Evolutionary conservation across 92 coral and sea anemone genomes (phyloP).

Genomic region (Zoanthus sansibaricus): DNA sequence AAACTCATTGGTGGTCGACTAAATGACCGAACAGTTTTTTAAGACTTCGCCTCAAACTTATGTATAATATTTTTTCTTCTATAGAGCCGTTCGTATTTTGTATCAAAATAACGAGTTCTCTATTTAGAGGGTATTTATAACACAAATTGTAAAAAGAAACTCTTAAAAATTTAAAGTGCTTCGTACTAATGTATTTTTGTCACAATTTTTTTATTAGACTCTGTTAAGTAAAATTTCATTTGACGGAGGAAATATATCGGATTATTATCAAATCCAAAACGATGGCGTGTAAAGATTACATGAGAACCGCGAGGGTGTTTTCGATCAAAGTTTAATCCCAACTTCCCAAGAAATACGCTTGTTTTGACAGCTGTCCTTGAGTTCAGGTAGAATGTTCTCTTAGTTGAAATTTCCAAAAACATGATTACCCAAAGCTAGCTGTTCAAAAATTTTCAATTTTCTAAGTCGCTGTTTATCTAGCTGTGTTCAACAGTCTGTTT

Average conservation of each 20-base stretch:
- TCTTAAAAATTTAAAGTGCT: slow-evolving; percentile 70
- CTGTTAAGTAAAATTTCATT: slow-evolving; percentile 69
- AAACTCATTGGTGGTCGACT: slow-evolving; percentile 43
- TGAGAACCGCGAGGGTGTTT: not conserved
- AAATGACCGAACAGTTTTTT: slow-evolving; percentile 66
- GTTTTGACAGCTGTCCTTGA: not conserved
- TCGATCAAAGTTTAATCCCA: slow-evolving; percentile 13
- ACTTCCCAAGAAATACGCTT: not conserved
- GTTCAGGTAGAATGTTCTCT: slow-evolving; percentile 2
- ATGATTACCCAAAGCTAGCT: slow-evolving; percentile 27
- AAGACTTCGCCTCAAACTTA: slow-evolving; percentile 66
- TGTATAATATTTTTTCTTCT: slow-evolving; percentile 81
- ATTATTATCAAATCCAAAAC: slow-evolving; percentile 35
- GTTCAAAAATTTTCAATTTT: slow-evolving; percentile 47
- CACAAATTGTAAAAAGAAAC: slow-evolving; percentile 81
- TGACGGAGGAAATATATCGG: slow-evolving; percentile 63
- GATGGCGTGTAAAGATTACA: slow-evolving; percentile 22
- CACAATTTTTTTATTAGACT: slow-evolving; percentile 68
- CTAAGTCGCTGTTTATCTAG: slow-evolving; percentile 79
- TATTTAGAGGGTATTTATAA: slow-evolving; percentile 87
- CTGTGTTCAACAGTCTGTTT: slow-evolving; percentile 87
- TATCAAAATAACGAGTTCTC: slow-evolving; percentile 71
- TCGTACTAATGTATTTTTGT: slow-evolving; percentile 83
- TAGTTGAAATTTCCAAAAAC: slow-evolving; percentile 12
- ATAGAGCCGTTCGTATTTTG: slow-evolving; percentile 73